Percentiles rank a stretch among this genome's conserved stretches.
phyloP scores from a whole-genome alignment of 1,140 invertebrate species.

The Drosophila punjabiensis region DNA sequence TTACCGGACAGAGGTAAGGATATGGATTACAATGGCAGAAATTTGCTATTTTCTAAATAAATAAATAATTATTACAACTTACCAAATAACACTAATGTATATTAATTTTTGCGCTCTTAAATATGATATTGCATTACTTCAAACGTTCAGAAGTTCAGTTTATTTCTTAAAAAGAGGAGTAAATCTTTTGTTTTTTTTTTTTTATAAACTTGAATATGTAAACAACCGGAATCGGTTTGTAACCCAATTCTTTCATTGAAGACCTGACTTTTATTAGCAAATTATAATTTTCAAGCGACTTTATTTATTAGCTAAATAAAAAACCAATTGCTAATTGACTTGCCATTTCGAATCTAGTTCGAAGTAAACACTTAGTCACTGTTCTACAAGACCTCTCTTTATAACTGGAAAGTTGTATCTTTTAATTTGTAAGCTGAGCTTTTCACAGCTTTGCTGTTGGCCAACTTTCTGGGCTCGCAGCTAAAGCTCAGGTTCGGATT shows the following conservation, averaged over 20 bases:
- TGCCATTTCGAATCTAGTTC: conserved; percentile 37
- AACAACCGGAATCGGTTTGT: background rate
- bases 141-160: background rate
- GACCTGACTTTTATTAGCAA: conserved; percentile 55
- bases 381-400: background rate
- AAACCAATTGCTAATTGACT: conserved; percentile 54
- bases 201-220: background rate
- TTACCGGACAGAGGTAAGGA: too few species aligned
- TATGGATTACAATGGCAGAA: too few species aligned
- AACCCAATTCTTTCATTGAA: conserved; percentile 23
- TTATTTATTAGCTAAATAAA: conserved; percentile 32
- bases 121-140: too few species aligned
- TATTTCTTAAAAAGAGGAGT: background rate
- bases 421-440: conserved; percentile 31
- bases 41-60: too few species aligned
- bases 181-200: background rate
- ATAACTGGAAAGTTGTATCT: conserved; percentile 12
- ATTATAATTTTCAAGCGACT: conserved; percentile 10
- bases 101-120: too few species aligned
- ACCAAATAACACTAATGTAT: too few species aligned
- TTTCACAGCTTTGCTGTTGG: conserved; percentile 42
- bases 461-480: conserved; percentile 8
- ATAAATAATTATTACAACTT: too few species aligned
- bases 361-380: conserved; percentile 57
- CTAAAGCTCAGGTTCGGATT: conserved; percentile 37